Evolutionary conservation across 2,113 vertebrate species (phyloP), one percentile per base, ranked within the genome.

Genomic region (Ammodytes marinus): DNA sequence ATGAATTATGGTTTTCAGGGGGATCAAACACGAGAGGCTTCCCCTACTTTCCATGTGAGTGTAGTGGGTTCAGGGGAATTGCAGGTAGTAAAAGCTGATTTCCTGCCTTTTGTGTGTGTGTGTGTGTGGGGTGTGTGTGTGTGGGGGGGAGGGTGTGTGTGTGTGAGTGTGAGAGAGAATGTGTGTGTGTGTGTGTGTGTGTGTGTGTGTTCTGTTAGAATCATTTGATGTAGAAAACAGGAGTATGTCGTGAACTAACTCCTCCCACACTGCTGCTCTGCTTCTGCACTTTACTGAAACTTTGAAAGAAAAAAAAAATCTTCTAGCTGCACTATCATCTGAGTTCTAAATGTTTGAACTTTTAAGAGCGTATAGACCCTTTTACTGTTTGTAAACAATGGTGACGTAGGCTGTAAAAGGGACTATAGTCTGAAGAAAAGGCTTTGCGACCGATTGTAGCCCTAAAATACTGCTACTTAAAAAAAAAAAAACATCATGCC

Each of bases 211-310:
- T 45, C 50, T 80, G 42, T 46, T 45, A 47, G 75, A 82, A 69
- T 47, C 78, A 77, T 78, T 86, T 88, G 81, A 82, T 88, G 76
- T 83, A 79, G 80, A 85, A 85, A 89, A 83, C 53, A 80, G 73
- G 64, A 66, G 43, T 54, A 40, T 53, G 53, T 27, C 27, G 27
- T 50, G 69, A 64, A 5, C 1, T 14, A 73, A 53, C 52, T 1
- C 75, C 67, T 85, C 72, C 27, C 37, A 8, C 65, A 12, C 64
- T 37, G 68, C 72, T 69, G 45, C 13, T 61, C 57, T 61, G 66
- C 57, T 57, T 63, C 61, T 75, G 53, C 27, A 59, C 60, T 76
- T 75, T 60, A 69, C 43, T 52, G 66, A 57, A 66, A 74, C 72
- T 75, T 65, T 60, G 35, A 27, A 27, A 27, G 2, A 27, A 27